A percentile compares a stretch with the other conserved stretches of the same genome.
These are phyloP conservation scores for Centruroides sculpturatus DNA, from an alignment of 1,140 invertebrate species.

Conservation along the genomic window DNA sequence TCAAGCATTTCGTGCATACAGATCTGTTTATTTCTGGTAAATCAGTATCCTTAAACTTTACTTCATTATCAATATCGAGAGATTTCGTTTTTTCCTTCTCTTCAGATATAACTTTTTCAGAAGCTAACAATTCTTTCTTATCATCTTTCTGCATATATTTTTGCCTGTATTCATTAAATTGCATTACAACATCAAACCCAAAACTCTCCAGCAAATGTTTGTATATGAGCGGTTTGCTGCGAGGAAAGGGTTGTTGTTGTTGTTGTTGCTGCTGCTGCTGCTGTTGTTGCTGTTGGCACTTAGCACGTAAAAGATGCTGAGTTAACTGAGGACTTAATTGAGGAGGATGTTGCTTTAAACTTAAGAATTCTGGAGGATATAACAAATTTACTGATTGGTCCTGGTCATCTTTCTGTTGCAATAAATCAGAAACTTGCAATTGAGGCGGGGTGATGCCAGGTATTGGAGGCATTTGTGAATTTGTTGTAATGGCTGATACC, in stretches of 20 bases:
- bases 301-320: slow-evolving; percentile 6
- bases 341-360: slow-evolving; percentile 3
- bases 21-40: slow-evolving; percentile 55
- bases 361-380: too few relatives aligned
- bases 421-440: too few relatives aligned
- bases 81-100: not conserved
- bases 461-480: too few relatives aligned
- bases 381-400: too few relatives aligned
- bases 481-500: too few relatives aligned
- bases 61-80: slow-evolving; percentile 15
- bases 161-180: slow-evolving; percentile 85
- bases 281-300: not conserved
- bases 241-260: slow-evolving; percentile 4
- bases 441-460: too few relatives aligned
- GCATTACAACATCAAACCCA: slow-evolving; percentile 90
- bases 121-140: slow-evolving; percentile 17
- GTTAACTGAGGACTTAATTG: slow-evolving; percentile 11
- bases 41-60: slow-evolving; percentile 17
- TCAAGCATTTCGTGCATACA: slow-evolving; percentile 72
- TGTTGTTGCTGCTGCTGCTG: not conserved
- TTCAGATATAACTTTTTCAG: not conserved
- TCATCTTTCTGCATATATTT: slow-evolving; percentile 7
- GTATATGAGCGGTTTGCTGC: slow-evolving; percentile 35
- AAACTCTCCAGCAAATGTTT: slow-evolving; percentile 82
- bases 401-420: too few relatives aligned